Percentiles rank a stretch among this genome's conserved stretches.
Evolutionary conservation across 1,140 invertebrate genomes (phyloP).

Genomic region (Alviniconcha marisindica): DNA sequence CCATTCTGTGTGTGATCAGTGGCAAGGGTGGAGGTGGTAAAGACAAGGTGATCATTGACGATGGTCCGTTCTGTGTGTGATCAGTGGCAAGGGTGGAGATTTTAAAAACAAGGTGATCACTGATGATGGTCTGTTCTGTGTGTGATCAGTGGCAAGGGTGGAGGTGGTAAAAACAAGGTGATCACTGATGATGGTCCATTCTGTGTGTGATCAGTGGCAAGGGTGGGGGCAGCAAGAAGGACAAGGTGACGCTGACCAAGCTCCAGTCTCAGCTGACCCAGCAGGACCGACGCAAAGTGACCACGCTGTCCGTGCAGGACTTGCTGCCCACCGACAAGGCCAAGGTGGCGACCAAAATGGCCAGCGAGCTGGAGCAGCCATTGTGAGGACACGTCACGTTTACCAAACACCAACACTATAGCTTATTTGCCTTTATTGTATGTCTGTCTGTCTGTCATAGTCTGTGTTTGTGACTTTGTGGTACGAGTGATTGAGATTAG

Average conservation of each 20-base stretch:
- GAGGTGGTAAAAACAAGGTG: background rate
- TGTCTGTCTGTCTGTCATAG: too few species aligned
- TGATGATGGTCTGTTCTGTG: too few species aligned
- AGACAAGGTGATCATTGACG: too few species aligned
- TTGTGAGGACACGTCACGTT: too few species aligned
- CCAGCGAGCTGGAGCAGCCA: slow-evolving; percentile 51
- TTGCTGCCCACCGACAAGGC: slow-evolving; percentile 55
- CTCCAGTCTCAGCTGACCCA: slow-evolving; percentile 54
- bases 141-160: background rate
- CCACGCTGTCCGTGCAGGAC: slow-evolving; percentile 66
- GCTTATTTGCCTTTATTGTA: too few species aligned
- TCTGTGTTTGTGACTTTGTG: too few species aligned
- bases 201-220: background rate
- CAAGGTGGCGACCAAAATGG: slow-evolving; percentile 48
- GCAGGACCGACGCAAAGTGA: slow-evolving; percentile 51
- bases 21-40: too few species aligned
- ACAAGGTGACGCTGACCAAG: slow-evolving; percentile 63
- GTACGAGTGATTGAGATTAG: too few species aligned
- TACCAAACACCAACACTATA: too few species aligned
- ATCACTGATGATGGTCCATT: too few species aligned
- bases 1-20: too few species aligned
- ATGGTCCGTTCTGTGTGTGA: too few species aligned
- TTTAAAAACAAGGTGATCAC: background rate
- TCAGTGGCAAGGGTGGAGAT: background rate
- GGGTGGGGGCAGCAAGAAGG: slow-evolving; percentile 43